A percentile compares a stretch with the other conserved stretches of the same genome.
Evolutionary conservation across 53 echinoderm and acorn worm species (phyloP).

Genomic region (Holothuria scabra): DNA sequence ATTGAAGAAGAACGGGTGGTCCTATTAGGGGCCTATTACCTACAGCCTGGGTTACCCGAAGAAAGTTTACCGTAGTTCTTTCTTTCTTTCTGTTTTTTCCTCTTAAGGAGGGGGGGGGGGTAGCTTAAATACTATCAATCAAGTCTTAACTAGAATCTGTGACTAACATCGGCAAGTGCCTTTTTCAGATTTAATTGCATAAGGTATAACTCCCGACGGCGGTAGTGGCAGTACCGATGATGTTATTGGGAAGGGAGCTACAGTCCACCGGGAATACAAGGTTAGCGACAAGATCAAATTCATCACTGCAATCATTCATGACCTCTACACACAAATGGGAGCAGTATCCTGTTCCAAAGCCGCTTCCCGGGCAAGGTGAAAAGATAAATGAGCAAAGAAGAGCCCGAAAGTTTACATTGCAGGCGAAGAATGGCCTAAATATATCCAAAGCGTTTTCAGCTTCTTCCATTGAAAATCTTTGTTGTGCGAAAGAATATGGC

Average conservation of each 20-base stretch:
- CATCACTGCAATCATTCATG: background rate
- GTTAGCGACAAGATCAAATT: background rate
- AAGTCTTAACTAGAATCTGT: no score
- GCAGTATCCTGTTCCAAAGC: slow-evolving; percentile 2
- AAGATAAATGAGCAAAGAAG: background rate
- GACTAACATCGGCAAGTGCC: no score
- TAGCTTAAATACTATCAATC: no score
- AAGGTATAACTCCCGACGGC: background rate
- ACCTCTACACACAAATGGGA: background rate
- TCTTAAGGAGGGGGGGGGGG: no score
- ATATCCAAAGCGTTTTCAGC: background rate
- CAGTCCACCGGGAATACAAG: slow-evolving; percentile 5
- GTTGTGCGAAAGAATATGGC: background rate
- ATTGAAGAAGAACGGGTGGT: no score
- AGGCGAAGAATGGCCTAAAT: background rate
- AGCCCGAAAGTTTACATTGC: background rate
- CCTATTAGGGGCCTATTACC: no score
- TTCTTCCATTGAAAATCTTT: background rate
- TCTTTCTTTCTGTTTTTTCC: no score
- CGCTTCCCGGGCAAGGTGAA: slow-evolving; percentile 20
- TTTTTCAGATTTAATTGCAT: background rate
- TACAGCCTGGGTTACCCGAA: no score
- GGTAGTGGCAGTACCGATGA: no score
- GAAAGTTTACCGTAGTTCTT: no score
- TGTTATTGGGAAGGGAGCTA: slow-evolving; percentile 1